These are phyloP conservation scores for Leucozona laternaria DNA, from an alignment of 2,888 invertebrate species.

Conservation along the genomic window DNA sequence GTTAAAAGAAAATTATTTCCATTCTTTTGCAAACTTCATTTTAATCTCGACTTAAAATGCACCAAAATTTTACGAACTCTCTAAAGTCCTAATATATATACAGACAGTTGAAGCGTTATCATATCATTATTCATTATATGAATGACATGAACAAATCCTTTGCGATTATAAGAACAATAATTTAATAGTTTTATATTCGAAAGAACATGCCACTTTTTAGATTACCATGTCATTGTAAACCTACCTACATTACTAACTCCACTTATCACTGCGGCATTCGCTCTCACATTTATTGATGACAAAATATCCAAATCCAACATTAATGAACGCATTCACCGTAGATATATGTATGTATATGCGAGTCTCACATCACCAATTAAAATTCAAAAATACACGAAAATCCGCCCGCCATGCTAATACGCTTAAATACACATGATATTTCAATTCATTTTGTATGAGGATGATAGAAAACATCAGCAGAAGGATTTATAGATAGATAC, in stretches of 20 bases:
- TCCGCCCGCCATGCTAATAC: conserved; percentile 41
- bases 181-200: conserved; percentile 9
- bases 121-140: background rate
- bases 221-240: conserved; percentile 29
- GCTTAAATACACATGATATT: conserved; percentile 22
- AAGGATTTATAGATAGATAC: background rate
- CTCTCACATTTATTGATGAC: conserved; percentile 28
- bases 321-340: conserved; percentile 48
- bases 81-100: background rate
- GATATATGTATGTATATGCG: background rate
- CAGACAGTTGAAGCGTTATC: background rate
- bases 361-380: conserved; percentile 60
- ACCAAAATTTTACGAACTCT: no score
- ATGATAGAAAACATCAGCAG: conserved; percentile 2
- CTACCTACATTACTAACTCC: background rate
- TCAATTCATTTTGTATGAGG: background rate
- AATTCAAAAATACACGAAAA: conserved; percentile 52
- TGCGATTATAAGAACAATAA: conserved; percentile 3
- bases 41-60: background rate
- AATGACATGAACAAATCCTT: conserved; percentile 9
- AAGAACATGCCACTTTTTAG: conserved; percentile 31
- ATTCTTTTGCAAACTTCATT: background rate
- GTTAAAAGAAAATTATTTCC: no score
- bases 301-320: conserved; percentile 48
- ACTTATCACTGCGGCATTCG: background rate